These are phyloP conservation scores for Geopemphigus sp. DNA, from an alignment of 1,140 invertebrate species.

Conservation along the genomic window DNA sequence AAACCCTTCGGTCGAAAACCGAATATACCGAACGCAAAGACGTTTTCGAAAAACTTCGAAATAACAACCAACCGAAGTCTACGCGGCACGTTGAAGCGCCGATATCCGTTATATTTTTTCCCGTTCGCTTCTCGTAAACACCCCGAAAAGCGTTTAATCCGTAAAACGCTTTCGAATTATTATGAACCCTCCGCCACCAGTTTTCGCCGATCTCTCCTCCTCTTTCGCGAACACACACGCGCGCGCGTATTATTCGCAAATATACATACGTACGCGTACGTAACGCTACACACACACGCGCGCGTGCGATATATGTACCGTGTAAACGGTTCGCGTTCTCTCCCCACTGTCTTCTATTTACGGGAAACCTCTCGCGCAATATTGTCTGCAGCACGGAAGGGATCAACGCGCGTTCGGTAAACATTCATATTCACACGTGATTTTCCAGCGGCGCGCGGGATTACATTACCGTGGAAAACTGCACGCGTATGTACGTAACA, in stretches of 20 bases:
- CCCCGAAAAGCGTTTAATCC: constrained; percentile 37
- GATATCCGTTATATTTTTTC: not conserved
- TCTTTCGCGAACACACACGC: not conserved
- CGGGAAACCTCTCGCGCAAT: constrained; percentile 3
- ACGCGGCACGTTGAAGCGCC: too few species aligned
- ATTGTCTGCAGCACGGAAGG: constrained; percentile 2
- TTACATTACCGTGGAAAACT: not conserved
- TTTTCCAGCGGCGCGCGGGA: constrained; percentile 1
- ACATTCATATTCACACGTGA: constrained; percentile 46
- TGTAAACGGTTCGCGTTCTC: not conserved
- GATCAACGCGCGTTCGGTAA: constrained; percentile 23
- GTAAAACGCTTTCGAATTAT: not conserved
- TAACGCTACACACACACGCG: not conserved
- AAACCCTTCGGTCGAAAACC: too few species aligned
- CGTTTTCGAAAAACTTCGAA: too few species aligned
- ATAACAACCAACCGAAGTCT: too few species aligned
- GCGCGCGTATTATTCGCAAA: too few species aligned
- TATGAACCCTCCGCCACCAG: not conserved
- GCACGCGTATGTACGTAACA: too few species aligned
- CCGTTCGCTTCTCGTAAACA: not conserved
- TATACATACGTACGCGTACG: not conserved
- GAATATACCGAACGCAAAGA: too few species aligned
- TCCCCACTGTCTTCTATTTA: constrained; percentile 4
- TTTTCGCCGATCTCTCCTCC: too few species aligned
- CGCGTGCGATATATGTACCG: not conserved